phyloP scores from a whole-genome alignment of 2,113 vertebrate genomes.

The Solea solea region DNA sequence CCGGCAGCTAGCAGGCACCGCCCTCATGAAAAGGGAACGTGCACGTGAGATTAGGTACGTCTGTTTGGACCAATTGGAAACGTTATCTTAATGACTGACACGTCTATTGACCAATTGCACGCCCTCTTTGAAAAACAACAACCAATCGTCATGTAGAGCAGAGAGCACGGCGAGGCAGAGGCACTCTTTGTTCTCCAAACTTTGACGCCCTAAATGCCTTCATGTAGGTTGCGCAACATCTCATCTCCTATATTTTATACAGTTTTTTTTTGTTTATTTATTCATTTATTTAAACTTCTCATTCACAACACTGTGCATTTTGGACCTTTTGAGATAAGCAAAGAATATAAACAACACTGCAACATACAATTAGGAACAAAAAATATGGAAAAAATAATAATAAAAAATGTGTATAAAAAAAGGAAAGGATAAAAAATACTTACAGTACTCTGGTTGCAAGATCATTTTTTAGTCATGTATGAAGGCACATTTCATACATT shows the following conservation, averaged over 20 bases:
- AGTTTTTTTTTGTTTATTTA: no score
- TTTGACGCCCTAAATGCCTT: slow-evolving; percentile 6
- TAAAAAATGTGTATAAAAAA: no score
- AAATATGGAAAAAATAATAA: no score
- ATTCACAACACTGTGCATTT: background rate
- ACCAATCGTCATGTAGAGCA: slow-evolving; percentile 25
- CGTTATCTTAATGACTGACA: slow-evolving; percentile 14
- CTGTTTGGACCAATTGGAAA: slow-evolving; percentile 56
- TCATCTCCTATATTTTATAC: no score
- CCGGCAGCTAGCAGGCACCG: slow-evolving; percentile 39
- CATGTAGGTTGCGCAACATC: slow-evolving; percentile 7
- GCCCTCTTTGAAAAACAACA: rapidly evolving
- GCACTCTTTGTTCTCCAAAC: slow-evolving; percentile 43
- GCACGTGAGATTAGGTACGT: slow-evolving; percentile 51
- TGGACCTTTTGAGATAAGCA: no score
- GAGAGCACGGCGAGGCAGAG: background rate
- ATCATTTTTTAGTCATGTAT: no score
- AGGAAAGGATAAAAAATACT: no score
- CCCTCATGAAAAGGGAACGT: slow-evolving; percentile 30
- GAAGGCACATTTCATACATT: no score
- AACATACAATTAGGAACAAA: no score
- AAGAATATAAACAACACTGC: no score
- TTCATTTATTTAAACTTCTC: background rate
- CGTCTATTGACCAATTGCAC: slow-evolving; percentile 8
- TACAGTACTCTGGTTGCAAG: no score